A percentile compares a stretch with the other conserved stretches of the same genome.
Conservation (phyloP, 2,113 vertebrate genomes). For the Protobothrops mucrosquamatus region DNA sequence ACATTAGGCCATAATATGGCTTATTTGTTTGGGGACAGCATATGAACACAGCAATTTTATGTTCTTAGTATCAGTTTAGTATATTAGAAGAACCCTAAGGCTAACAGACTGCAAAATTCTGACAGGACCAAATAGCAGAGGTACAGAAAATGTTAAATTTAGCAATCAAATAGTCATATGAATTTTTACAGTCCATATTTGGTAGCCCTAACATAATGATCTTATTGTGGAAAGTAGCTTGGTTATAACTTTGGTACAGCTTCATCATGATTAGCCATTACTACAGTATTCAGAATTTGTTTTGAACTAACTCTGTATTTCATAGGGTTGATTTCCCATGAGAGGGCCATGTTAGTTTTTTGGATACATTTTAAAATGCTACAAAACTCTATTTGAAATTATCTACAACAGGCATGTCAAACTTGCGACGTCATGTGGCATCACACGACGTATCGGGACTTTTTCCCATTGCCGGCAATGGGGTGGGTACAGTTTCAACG, state of each 20-base stretch:
- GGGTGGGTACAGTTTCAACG: no score
- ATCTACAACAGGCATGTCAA: no score
- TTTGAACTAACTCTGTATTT: background rate
- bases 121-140: background rate
- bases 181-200: background rate
- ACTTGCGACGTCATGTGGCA: no score
- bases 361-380: background rate
- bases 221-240: background rate
- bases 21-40: background rate
- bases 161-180: background rate
- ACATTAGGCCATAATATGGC: background rate
- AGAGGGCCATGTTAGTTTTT: background rate
- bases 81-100: background rate
- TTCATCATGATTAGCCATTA: no score
- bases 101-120: background rate
- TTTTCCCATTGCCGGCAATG: no score
- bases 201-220: background rate
- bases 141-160: background rate
- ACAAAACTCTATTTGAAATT: background rate
- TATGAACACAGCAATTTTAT: background rate
- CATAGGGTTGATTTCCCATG: background rate
- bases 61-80: background rate
- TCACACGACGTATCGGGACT: no score
- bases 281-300: background rate
- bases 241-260: background rate